A percentile compares a stretch with the other conserved stretches of the same genome.
Evolutionary conservation across 1,140 invertebrate genomes (phyloP).

Genomic region (Phocides pigmalion): DNA sequence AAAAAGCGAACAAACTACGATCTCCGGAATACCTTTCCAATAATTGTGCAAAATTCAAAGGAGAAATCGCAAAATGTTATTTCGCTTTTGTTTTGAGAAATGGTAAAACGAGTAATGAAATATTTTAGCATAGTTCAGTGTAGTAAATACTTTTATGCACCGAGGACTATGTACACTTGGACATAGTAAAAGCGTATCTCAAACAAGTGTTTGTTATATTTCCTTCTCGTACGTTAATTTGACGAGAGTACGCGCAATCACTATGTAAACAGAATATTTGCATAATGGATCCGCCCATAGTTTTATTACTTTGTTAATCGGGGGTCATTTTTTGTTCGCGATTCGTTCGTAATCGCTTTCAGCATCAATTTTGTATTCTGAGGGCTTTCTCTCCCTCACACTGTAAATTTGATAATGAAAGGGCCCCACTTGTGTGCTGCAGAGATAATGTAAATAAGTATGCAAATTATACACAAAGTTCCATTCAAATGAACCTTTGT

Average conservation of each 20-base stretch:
- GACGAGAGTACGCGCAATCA: slow-evolving; percentile 7
- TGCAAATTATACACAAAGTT: slow-evolving; percentile 79
- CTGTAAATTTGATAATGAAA: slow-evolving; percentile 81
- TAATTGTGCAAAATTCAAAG: slow-evolving; percentile 11
- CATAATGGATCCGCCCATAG: slow-evolving; percentile 34
- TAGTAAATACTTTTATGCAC: no score
- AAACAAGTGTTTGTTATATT: not conserved
- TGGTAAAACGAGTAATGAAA: no score
- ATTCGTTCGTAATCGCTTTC: slow-evolving; percentile 69
- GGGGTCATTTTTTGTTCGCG: slow-evolving; percentile 59
- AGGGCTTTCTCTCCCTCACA: slow-evolving; percentile 55
- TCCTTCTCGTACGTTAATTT: slow-evolving; percentile 4
- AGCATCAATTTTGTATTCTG: slow-evolving; percentile 75
- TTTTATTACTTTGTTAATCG: slow-evolving; percentile 63
- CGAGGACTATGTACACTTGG: no score
- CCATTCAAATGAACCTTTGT: slow-evolving; percentile 78
- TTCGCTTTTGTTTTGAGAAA: no score
- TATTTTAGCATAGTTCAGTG: no score
- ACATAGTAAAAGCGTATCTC: not conserved
- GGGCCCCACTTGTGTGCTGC: slow-evolving; percentile 77
- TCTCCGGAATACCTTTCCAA: not conserved
- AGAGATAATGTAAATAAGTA: slow-evolving; percentile 83
- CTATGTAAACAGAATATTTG: slow-evolving; percentile 30
- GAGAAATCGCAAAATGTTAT: not conserved
- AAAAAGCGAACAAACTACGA: slow-evolving; percentile 2